Evolutionary conservation across 2,113 vertebrate species (phyloP).

Genomic region (Verasper variegatus): DNA sequence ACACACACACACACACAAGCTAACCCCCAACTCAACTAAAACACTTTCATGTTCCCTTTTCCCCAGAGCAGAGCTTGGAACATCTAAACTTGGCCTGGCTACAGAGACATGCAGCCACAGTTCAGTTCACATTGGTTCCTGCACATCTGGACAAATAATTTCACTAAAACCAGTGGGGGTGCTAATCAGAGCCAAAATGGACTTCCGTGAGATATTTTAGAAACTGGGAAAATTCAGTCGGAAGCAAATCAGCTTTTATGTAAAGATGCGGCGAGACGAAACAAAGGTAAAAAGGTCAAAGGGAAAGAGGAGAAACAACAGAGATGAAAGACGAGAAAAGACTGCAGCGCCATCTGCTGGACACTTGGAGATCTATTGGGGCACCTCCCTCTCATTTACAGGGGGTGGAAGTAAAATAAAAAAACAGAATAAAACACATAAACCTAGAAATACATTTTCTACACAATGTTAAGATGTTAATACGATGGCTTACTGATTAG

Average conservation of each 20-base stretch:
- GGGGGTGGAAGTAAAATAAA: background rate
- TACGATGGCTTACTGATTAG: background rate
- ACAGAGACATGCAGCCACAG: conserved; percentile 33
- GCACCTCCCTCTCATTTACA: conserved; percentile 5
- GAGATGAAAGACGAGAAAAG: conserved; percentile 7
- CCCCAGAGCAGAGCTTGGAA: conserved; percentile 36
- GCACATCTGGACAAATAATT: conserved; percentile 73
- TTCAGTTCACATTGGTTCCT: conserved; percentile 55
- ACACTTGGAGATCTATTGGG: background rate
- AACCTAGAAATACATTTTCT: too few species aligned
- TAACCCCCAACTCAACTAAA: conserved; percentile 26
- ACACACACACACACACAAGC: conserved; percentile 12
- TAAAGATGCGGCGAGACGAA: conserved; percentile 21
- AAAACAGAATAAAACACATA: background rate
- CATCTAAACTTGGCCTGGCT: conserved; percentile 48
- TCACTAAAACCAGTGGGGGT: conserved; percentile 32
- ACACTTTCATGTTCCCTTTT: conserved; percentile 38
- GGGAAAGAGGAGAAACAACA: conserved; percentile 13
- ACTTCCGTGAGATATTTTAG: conserved; percentile 26
- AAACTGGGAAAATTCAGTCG: conserved; percentile 48
- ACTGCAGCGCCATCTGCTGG: conserved; percentile 70
- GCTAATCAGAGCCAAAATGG: conserved; percentile 51
- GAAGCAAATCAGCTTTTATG: conserved; percentile 32
- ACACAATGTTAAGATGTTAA: too few species aligned
- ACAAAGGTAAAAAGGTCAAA: conserved; percentile 8